Evolutionary conservation across 2,888 invertebrate species (phyloP), one percentile per base, ranked within the genome.

Genomic region (Cheilosia vernalis): DNA sequence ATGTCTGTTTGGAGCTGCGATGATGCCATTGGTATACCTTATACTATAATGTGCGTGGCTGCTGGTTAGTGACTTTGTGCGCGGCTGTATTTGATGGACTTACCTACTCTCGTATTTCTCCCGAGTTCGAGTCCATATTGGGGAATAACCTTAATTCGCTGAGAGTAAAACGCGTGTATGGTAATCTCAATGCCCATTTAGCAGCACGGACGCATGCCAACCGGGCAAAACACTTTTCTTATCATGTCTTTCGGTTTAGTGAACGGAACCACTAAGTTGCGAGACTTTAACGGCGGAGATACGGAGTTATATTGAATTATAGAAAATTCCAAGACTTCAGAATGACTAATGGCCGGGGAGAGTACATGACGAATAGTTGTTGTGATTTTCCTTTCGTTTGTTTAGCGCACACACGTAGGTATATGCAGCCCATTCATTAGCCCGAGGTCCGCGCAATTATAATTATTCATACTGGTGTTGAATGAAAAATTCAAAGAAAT

Each of bases 1-100:
- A 53, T 27, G 33, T 74, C 30, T 40, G 27, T 64, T 64, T 56
- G 47, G 58, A 27, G 49, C 40, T 58, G 10, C n/a, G 44, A 44
- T 64, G 76, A 67, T 76, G 58, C 64, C 66, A 74, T 64, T 58
- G 66, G 58, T 69, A 56, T 40, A 56, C 56, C n/a, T n/a, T 21
- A 21, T 24, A 69, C 33, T n/a, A n/a, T n/a, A 69, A 30, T 19
- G 21, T 17, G 37, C 55, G 17, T 19, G 42, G 15, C 19, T n/a
- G 13, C 13, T 17, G 17, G 53, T 4, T 63, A 47, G 56, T 42
- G 47, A 58, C 66, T 74, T 74, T 58, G 56, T 58, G 56, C 56
- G 49, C 49, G 58, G 21, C 21, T 60, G 27, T 51, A 27, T 40
- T 72, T 49, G 49, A 49, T 76, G 40, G 66, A 40, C 49, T 47